Base-by-base conservation (phyloP, 2,888 invertebrate species). In the Mesoligia furuncula region DNA sequence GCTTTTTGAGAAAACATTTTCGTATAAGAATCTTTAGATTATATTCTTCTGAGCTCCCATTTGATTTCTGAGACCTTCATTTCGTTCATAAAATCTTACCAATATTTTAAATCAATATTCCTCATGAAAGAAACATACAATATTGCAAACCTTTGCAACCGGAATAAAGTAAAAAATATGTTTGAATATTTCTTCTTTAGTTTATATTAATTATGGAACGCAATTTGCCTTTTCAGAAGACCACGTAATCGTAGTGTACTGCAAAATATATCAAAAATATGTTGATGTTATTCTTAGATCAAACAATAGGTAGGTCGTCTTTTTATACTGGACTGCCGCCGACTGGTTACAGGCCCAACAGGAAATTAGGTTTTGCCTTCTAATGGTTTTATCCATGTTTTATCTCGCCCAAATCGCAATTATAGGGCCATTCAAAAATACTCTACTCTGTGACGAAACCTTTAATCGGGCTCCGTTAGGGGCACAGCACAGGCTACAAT, bases 211-310 rank as follows among this genome's bases (percentile, higher is more conserved):
- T 31, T 42, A 54, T 45, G 75, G 75, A 75, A 75, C 76, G 59
- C 75, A 36, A 24, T 48, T 59, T 75, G n/a, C 39, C 1, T 59
- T 75, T 75, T 45, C n/a, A 36, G 8, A 27, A 2, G 59, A 76
- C 48, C 75, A 75, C 75, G 76, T 75, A 76, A 75, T 39, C 75
- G 8, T 51, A 36, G 2, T 36, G 36, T 36, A 48, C 13, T 42
- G 15, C 15, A n/a, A 27, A 48, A n/a, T n/a, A n/a, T 39, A 73
- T 31, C 31, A 7, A 39, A 59, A 59, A 24, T 6, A 20, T 42
- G 27, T 62, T 61, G 39, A 70, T 70, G 7, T 17, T 36, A 17
- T 13, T 67, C 36, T 8, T 65, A 36, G 1, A 62, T 62, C 5
- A 11, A 62, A 31, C 11, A 62, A 9, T 62, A 20, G 31, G 11